These are phyloP conservation scores for Leptopterna dolabrata DNA, from an alignment of 2,888 invertebrate species.

Conservation along the genomic window DNA sequence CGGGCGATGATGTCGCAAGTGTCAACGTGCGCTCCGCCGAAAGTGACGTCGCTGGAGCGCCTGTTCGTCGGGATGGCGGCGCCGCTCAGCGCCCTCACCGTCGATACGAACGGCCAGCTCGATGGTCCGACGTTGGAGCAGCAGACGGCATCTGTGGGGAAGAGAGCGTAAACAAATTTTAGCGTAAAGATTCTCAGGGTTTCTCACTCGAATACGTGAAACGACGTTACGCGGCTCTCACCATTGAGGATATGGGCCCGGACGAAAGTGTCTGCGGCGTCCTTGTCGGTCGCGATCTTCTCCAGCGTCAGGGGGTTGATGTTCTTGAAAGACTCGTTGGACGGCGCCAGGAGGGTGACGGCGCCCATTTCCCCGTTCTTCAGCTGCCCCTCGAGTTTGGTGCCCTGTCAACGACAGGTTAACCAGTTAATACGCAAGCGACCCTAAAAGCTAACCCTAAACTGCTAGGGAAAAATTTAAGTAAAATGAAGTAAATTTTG, in stretches of 20 bases:
- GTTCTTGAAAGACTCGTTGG: constrained; percentile 70
- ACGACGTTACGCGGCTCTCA: too few relatives aligned
- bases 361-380: constrained; percentile 64
- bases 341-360: constrained; percentile 73
- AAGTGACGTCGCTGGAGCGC: constrained; percentile 61
- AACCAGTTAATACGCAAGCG: not conserved
- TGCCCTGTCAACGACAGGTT: constrained; percentile 65
- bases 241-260: constrained; percentile 69
- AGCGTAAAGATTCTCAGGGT: not conserved
- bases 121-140: constrained; percentile 67
- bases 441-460: too few relatives aligned
- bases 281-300: constrained; percentile 68
- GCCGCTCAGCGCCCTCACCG: constrained; percentile 65
- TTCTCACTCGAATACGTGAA: too few relatives aligned
- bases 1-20: constrained; percentile 66
- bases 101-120: constrained; percentile 66
- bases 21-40: constrained; percentile 66
- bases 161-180: not conserved
- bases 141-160: constrained; percentile 66
- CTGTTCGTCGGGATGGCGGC: constrained; percentile 65
- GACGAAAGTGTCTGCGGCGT: constrained; percentile 68
- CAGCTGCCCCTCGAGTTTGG: constrained; percentile 67
- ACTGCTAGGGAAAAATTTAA: too few relatives aligned
- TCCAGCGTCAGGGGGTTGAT: constrained; percentile 69
- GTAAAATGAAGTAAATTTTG: too few relatives aligned